Evolutionary conservation across 2,888 invertebrate species (phyloP), one percentile per base, ranked within the genome.

Genomic region (Nysson spinosus): DNA sequence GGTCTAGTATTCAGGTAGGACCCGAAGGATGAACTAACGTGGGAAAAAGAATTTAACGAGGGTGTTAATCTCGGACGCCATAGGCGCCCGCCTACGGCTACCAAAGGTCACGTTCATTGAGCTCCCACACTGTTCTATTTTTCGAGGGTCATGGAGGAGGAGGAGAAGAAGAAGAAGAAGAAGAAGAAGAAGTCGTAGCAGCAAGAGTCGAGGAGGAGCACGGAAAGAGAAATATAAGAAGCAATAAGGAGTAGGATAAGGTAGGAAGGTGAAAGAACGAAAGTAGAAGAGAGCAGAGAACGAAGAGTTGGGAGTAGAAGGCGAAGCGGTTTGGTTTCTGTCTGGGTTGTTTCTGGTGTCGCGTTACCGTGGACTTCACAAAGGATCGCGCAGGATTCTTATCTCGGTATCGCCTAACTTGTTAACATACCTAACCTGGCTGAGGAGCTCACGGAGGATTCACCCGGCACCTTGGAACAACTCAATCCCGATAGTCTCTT

Each of bases 351-450:
- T 80, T 82, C 80, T 79, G 85, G 85, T 85, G 85, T 85, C 85
- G 83, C 83, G 79, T 85, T 85, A 84, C 85, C 82, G 69, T 76
- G 72, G 80, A 75, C 73, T 80, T 75, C 76, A 85, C 85, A 85
- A 85, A 84, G 83, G 84, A 83, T 82, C 82, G 79, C 82, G 79
- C 76, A 63, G 80, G 84, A 84, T 84, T 76, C 81, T 85, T 84
- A 85, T 85, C 85, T 83, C 78, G 67, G 82, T 84, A 85, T 85
- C 85, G 84, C 81, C 85, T 81, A 84, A 85, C 85, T 85, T 85
- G 85, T 85, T 85, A 85, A 85, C 85, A 85, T 85, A 85, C 83
- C 85, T 81, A 84, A 82, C 83, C 83, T 80, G 76, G 69, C 75
- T 63, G 75, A 76, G 77, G 51, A 77, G 72, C 69, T 69, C 77